These are phyloP conservation scores for Setophaga kirtlandii DNA, from an alignment of 2,113 vertebrate species.

Conservation along the genomic window DNA sequence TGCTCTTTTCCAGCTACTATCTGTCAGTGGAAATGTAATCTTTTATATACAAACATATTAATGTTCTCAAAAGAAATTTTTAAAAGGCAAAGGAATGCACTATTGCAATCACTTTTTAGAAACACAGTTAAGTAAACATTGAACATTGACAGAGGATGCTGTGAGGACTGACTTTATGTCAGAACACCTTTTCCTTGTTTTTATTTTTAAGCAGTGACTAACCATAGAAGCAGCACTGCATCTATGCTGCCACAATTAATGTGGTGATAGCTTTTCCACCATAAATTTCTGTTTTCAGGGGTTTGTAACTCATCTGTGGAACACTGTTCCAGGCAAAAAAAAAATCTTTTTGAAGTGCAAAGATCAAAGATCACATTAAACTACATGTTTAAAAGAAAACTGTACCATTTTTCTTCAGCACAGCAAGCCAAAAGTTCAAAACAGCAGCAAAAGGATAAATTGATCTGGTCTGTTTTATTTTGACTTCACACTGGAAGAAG, in stretches of 20 bases:
- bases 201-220: neutral
- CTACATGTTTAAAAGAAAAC: conserved; percentile 18
- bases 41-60: neutral
- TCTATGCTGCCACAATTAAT: conserved; percentile 17
- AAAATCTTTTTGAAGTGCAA: conserved; percentile 33
- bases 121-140: neutral
- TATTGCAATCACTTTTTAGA: neutral
- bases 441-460: neutral
- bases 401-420: neutral
- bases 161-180: neutral
- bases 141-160: neutral
- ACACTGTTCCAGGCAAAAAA: neutral
- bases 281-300: conserved; percentile 20
- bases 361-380: conserved; percentile 52
- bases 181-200: neutral
- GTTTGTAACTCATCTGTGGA: conserved; percentile 11
- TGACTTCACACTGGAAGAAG: neutral
- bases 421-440: conserved; percentile 24
- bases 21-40: neutral
- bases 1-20: neutral
- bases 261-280: neutral
- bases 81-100: neutral
- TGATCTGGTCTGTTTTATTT: conserved; percentile 1
- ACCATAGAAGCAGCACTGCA: neutral
- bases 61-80: neutral